phyloP scores from a whole-genome alignment of 2,113 vertebrate species.

The Mohoua ochrocephala region DNA sequence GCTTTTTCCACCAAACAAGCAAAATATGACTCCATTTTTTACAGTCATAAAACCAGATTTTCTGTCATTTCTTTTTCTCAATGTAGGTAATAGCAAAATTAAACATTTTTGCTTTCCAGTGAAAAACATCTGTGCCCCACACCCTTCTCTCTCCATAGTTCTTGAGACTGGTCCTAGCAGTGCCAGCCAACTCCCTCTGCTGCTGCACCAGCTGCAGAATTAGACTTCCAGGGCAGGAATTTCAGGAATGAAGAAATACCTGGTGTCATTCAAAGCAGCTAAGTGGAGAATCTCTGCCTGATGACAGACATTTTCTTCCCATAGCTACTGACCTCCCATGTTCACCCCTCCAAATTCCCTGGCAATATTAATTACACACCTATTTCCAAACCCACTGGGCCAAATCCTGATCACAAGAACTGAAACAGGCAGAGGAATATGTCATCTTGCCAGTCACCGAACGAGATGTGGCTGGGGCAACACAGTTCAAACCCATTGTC shows the following conservation, averaged over 20 bases:
- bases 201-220: constrained; percentile 13
- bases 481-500: not conserved
- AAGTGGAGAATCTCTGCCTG: not conserved
- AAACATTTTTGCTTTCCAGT: not conserved
- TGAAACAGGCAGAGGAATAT: not conserved
- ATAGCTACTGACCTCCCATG: not conserved
- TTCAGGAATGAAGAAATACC: constrained; percentile 34
- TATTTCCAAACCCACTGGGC: not conserved
- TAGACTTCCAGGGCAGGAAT: not conserved
- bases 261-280: not conserved
- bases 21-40: constrained; percentile 2
- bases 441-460: not conserved
- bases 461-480: not conserved
- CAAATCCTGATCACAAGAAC: not conserved
- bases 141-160: not conserved
- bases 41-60: not conserved
- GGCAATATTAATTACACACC: not conserved
- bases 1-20: constrained; percentile 35
- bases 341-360: not conserved
- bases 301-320: not conserved
- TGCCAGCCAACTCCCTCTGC: not conserved
- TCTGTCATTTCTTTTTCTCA: not conserved
- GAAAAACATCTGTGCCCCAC: not conserved
- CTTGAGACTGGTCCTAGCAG: not conserved
- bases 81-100: not conserved